phyloP scores from a whole-genome alignment of 2,888 invertebrate species.

The Panopea generosa region DNA sequence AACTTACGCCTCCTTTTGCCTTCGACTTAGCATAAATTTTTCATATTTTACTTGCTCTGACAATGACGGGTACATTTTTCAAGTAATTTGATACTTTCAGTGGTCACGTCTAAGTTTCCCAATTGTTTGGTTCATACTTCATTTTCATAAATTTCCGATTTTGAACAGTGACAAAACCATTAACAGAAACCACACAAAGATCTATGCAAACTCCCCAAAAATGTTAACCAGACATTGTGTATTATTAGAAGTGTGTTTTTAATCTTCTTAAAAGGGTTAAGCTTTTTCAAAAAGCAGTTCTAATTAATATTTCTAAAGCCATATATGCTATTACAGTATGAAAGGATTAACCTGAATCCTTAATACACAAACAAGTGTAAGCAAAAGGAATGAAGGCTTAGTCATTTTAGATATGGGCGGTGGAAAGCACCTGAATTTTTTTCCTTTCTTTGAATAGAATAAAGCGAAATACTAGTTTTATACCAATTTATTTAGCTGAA shows the following conservation, averaged over 20 bases:
- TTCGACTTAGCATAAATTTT: too few relatives aligned
- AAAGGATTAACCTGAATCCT: too few relatives aligned
- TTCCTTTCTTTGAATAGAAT: too few relatives aligned
- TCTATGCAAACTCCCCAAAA: background rate
- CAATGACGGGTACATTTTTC: background rate
- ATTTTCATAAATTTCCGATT: background rate
- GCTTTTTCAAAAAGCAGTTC: background rate
- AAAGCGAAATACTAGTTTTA: too few relatives aligned
- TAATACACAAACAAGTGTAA: too few relatives aligned
- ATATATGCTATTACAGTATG: too few relatives aligned
- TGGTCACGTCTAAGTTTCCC: background rate
- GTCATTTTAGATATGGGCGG: too few relatives aligned
- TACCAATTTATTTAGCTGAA: too few relatives aligned
- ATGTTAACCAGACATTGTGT: conserved; percentile 2
- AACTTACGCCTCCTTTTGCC: too few relatives aligned
- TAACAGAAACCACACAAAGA: background rate
- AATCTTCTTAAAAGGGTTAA: conserved; percentile 1
- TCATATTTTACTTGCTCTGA: background rate
- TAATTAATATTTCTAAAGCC: background rate
- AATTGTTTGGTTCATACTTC: background rate
- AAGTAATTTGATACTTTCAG: background rate
- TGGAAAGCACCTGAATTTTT: too few relatives aligned
- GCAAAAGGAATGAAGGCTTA: too few relatives aligned
- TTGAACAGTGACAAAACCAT: background rate
- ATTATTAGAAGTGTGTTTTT: background rate